Percentiles rank a stretch among this genome's conserved stretches.
Evolutionary conservation across 2,113 vertebrate genomes (phyloP).

Genomic region (Vulpes vulpes): DNA sequence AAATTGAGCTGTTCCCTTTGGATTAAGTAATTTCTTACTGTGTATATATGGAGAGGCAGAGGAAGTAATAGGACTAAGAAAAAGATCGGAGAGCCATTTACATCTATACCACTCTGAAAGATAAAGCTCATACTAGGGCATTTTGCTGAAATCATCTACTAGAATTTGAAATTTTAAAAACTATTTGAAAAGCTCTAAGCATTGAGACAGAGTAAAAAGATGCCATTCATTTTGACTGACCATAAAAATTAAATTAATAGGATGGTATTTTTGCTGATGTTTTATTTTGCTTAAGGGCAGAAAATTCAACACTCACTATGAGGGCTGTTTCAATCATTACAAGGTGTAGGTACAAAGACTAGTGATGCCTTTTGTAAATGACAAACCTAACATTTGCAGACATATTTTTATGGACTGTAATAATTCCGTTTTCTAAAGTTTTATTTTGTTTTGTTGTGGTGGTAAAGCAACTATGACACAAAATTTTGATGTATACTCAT

Average conservation of each 20-base stretch:
- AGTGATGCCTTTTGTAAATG: conserved; percentile 21
- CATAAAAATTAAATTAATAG: conserved; percentile 43
- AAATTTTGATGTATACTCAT: not conserved
- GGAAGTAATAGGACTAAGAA: not conserved
- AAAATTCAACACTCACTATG: not conserved
- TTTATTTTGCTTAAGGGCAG: conserved; percentile 28
- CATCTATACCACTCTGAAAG: not conserved
- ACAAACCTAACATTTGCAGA: not conserved
- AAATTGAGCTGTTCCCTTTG: conserved; percentile 23
- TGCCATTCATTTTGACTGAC: not conserved
- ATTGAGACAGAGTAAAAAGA: conserved; percentile 26
- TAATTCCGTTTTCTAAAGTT: not conserved
- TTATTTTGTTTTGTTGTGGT: not conserved
- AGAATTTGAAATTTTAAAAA: conserved; percentile 45
- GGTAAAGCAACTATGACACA: not conserved
- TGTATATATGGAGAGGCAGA: not conserved
- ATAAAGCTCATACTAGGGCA: not conserved
- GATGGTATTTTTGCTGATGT: conserved; percentile 25
- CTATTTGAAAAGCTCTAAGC: conserved; percentile 40
- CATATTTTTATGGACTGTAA: not conserved
- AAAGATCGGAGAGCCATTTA: not conserved
- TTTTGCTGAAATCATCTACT: conserved; percentile 2
- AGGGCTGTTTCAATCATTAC: not conserved
- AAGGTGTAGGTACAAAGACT: not conserved
- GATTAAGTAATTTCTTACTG: not conserved